These are phyloP conservation scores for Rhyacophila evoluta DNA, from an alignment of 2,888 invertebrate species.

Conservation along the genomic window DNA sequence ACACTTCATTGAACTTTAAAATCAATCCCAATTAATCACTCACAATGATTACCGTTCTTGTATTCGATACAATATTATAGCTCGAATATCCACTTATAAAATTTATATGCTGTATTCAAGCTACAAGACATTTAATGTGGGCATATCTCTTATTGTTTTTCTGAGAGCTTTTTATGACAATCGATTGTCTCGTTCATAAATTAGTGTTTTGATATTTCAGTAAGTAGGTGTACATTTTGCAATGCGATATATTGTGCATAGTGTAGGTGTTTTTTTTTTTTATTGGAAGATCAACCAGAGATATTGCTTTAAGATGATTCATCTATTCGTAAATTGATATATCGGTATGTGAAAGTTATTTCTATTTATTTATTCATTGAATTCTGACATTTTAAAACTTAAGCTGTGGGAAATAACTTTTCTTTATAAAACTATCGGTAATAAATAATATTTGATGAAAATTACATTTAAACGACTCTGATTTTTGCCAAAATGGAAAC, in stretches of 20 bases:
- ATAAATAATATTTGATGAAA: no score
- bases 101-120: no score
- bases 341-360: background rate
- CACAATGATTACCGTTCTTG: background rate
- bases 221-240: constrained; percentile 1
- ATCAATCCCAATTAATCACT: background rate
- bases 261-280: background rate
- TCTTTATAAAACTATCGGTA: no score
- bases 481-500: no score
- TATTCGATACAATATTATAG: no score
- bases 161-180: background rate
- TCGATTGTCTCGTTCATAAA: background rate
- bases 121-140: no score
- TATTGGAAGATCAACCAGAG: background rate
- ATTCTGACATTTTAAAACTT: no score
- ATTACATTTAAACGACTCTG: no score
- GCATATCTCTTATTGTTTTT: constrained; percentile 1
- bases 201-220: background rate
- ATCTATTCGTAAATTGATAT: background rate
- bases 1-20: background rate
- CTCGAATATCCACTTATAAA: no score
- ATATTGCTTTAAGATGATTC: background rate
- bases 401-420: no score
- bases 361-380: background rate
- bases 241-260: background rate